These are phyloP conservation scores for Pyrgus malvae DNA, from an alignment of 2,888 invertebrate genomes.

Conservation along the genomic window DNA sequence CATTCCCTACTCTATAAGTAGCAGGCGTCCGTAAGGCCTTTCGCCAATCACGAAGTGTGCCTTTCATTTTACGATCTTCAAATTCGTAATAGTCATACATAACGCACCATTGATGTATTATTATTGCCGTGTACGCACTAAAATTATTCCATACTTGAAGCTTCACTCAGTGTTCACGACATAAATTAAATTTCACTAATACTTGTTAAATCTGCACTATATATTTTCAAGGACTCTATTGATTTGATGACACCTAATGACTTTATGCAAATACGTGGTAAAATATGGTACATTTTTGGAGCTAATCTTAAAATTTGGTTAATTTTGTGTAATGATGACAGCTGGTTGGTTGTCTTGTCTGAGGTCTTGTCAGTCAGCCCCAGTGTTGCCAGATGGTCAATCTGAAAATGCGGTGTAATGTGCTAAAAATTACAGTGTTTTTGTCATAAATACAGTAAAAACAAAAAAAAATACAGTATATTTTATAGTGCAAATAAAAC, in stretches of 20 bases:
- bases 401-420: too few relatives aligned
- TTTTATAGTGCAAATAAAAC: too few relatives aligned
- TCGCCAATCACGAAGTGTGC: conserved; percentile 90
- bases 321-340: conserved; percentile 28
- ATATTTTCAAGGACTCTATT: not conserved
- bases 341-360: conserved; percentile 5
- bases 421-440: too few relatives aligned
- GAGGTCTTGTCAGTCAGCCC: not conserved
- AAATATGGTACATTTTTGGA: conserved; percentile 42
- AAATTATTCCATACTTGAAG: conserved; percentile 44
- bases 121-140: conserved; percentile 43
- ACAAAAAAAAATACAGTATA: too few relatives aligned
- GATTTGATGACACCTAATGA: conserved; percentile 19
- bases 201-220: conserved; percentile 18
- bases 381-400: too few relatives aligned
- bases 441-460: too few relatives aligned
- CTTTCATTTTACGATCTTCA: conserved; percentile 74
- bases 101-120: conserved; percentile 49
- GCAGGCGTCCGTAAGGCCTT: conserved; percentile 92
- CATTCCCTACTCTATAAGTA: conserved; percentile 93
- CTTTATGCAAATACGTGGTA: conserved; percentile 24
- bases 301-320: conserved; percentile 31
- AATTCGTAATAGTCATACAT: conserved; percentile 74
- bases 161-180: conserved; percentile 27
- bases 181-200: conserved; percentile 20